Evolutionary conservation across 2,888 invertebrate genomes (phyloP), one percentile per base, ranked within the genome.

Genomic region (Phyllotreta striolata): DNA sequence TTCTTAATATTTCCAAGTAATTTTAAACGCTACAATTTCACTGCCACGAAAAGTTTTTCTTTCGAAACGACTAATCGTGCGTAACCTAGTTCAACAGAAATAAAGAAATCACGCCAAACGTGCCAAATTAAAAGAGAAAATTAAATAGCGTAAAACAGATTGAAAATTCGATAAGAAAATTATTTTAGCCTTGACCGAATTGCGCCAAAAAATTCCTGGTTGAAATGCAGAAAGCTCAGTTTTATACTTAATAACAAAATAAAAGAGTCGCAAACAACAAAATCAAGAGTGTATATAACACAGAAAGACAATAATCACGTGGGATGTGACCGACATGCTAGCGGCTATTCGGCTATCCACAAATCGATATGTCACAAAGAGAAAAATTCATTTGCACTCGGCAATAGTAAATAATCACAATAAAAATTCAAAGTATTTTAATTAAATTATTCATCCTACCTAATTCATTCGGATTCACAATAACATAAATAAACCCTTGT

Each of bases 261-360:
- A 58, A 10, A 58, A 13, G 59, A 54, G 40, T 54, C 47, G 47
- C 66, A 64, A 67, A 68, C 62, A 66, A 63, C 62, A 69, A 57
- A 64, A 43, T 24, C 24, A 24, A 24, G 24, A 24, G 24, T 55
- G 55, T 55, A 51, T 60, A 41, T 58, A 64, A 66, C 62, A 64
- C 56, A 52, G 60, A 9, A 63, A 60, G 70, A 68, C 73, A 73
- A 74, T 24, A 72, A 75, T 76, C 76, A 72, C 72, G 70, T 74
- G 72, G 66, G 55, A 60, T 70, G 62, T 54, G 66, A 69, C 69
- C 73, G 73, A 73, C 73, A 71, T 70, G 70, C 75, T 75, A 75
- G 74, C 75, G 70, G 66, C 74, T 74, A 24, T 24, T 24, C 24
- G 74, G 73, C 63, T 73, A 64, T 49, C 74, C 75, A 76, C 77